These are phyloP conservation scores for Argyra leucocephala DNA, from an alignment of 2,888 invertebrate genomes.

Conservation along the genomic window DNA sequence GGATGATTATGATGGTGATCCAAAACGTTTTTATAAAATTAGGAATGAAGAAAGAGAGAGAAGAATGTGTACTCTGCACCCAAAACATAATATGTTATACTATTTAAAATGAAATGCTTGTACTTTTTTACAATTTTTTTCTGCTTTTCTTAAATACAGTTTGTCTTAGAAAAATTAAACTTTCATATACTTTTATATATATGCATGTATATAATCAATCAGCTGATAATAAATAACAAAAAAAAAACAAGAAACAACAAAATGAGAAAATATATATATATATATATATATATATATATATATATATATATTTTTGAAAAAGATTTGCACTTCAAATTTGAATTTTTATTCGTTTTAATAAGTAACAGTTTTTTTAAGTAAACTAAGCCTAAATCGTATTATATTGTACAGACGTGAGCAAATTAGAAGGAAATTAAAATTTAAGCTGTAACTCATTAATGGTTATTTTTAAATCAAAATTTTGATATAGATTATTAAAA, in stretches of 20 bases:
- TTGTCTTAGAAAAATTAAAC: not conserved
- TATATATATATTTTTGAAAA: too few species aligned
- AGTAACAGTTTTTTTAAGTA: not conserved
- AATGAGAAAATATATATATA: not conserved
- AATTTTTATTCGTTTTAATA: not conserved
- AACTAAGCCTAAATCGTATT: not conserved
- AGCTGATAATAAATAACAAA: not conserved
- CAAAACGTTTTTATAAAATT: too few species aligned
- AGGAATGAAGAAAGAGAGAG: too few species aligned
- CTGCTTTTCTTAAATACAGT: not conserved
- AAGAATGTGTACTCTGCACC: too few species aligned
- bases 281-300: too few species aligned
- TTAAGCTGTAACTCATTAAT: too few species aligned
- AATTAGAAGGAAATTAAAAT: too few species aligned
- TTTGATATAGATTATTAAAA: too few species aligned
- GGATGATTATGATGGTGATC: too few species aligned
- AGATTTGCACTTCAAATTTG: slow-evolving; percentile 1
- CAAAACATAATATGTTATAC: not conserved
- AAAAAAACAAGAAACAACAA: not conserved
- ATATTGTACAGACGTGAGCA: not conserved
- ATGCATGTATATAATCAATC: not conserved
- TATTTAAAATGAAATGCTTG: too few species aligned
- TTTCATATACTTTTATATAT: not conserved
- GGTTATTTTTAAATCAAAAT: too few species aligned
- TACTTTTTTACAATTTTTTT: too few species aligned